Evolutionary conservation across 2,113 vertebrate genomes (phyloP), one percentile per base, ranked within the genome.

Genomic region (Genyomyrus donnyi): DNA sequence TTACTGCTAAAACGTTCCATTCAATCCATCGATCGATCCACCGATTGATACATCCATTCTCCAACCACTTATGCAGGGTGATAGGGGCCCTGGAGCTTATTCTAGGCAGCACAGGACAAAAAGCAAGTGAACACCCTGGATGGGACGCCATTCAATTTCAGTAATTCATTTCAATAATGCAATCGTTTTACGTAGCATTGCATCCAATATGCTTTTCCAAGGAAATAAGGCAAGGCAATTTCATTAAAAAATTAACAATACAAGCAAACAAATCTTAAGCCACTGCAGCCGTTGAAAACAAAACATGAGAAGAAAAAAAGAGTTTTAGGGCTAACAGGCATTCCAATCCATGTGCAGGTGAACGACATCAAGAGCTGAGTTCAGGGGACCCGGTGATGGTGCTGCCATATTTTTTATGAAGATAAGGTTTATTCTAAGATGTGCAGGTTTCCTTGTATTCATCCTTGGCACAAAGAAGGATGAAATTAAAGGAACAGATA

Each of bases 61-160:
- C 13, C 31, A 77, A 39, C 89, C 56, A 74, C 35, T 87, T 19
- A 88, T 90, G n/a, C 87, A 88, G 85, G 46, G 62, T 85, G 27
- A 91, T 89, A 45, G 48, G 88, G 48, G 87, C 90, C 62, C 52
- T 90, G 85, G 90, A 66, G 31, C 35, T 39, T 45, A 83, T 45
- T 5, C 39, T 15, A 45, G 77, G 19, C 15, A 19, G 42, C 17
- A 83, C 3, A 83, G 77, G 39, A 35, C 19, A 21, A 19, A 83
- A 45, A 17, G 39, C 77, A 83, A 42, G 77, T 62, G 24, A 62
- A 62, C 56, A 62, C 24, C 56, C 7, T n/a, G 56, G 21, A n/a
- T 62, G 56, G 77, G 19, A 83, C 19, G 6, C 11, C 66, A 70
- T 70, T 70, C n/a, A 10, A 5, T 70, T 31, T 31, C 66, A 70